Base-by-base conservation (phyloP, 2,888 invertebrate genomes). In the Sphaerophoria rueppellii region DNA sequence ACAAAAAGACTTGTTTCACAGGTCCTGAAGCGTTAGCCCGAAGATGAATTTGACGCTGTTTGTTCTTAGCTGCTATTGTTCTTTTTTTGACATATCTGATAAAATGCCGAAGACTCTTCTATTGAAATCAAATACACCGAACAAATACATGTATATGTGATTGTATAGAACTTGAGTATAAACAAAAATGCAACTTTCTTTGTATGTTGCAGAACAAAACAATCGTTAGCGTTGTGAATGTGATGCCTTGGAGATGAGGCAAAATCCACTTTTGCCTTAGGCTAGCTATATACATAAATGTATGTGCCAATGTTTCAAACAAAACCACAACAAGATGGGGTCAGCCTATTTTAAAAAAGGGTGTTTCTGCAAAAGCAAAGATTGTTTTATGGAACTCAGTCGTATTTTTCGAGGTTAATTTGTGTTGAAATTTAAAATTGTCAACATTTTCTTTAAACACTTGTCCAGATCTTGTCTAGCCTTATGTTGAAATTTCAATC, bases 111-210 rank as follows among this genome's bases (percentile, higher is more conserved):
- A 61, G 65, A 65, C 65, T 82, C 78, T 72, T 54, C 40, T 65
- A 80, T 73, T 54, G 76, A 85, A 85, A 85, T 69, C 76, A 81
- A 77, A 75, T 75, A 78, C 16, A 34, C 35, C 32, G 6, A 54
- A 2, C 6, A 4, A 35, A 6, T 12, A 12, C 7, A 2, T 57
- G 35, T 57, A 35, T 57, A 11, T 2, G 7, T 24, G 1, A 24
- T 24, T 24, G 24, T 24, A 24, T 24, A 24, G 2, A 24, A 24
- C 2, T 1, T 40, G 5, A 40, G 37, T 43, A n/a, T 32, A 12
- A 61, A 50, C 72, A 40, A 77, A 77, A 70, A 73, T 63, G 72
- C 76, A 77, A 73, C 85, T 85, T 85, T 85, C 85, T 73, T 80
- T 55, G 76, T 70, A 76, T 58, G 57, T 60, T 60, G 73, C 57